Conservation (phyloP, 2,888 invertebrate species). For the Scelioninae gen. 2 region DNA sequence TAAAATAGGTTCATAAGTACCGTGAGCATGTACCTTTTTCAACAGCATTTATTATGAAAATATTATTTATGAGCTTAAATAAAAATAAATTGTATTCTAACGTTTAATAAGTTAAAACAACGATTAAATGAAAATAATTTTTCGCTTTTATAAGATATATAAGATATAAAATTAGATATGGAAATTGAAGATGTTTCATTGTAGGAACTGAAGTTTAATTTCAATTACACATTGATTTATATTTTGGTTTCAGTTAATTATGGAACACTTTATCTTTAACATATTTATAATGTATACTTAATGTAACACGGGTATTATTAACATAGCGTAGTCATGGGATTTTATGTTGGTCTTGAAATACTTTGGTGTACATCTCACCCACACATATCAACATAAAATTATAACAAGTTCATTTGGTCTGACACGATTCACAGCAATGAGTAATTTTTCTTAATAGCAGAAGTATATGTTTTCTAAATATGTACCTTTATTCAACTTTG, state of each 20-base stretch:
- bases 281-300: constrained; percentile 15
- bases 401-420: constrained; percentile 57
- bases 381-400: constrained; percentile 36
- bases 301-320: constrained; percentile 4
- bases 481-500: constrained; percentile 17
- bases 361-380: constrained; percentile 32
- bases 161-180: neutral
- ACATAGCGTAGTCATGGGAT: constrained; percentile 21
- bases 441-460: constrained; percentile 58
- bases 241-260: constrained; percentile 4
- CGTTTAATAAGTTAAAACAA: too few relatives aligned
- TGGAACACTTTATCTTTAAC: constrained; percentile 18
- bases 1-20: constrained; percentile 50
- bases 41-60: constrained; percentile 41
- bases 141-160: too few relatives aligned
- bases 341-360: constrained; percentile 22
- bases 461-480: constrained; percentile 56
- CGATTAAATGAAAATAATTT: too few relatives aligned
- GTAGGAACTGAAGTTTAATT: neutral
- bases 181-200: neutral
- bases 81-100: neutral
- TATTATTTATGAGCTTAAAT: constrained; percentile 16
- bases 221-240: neutral
- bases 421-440: constrained; percentile 59
- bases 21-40: constrained; percentile 21